These are phyloP conservation scores for Cancer borealis DNA, from an alignment of 2,888 invertebrate genomes.

Conservation along the genomic window DNA sequence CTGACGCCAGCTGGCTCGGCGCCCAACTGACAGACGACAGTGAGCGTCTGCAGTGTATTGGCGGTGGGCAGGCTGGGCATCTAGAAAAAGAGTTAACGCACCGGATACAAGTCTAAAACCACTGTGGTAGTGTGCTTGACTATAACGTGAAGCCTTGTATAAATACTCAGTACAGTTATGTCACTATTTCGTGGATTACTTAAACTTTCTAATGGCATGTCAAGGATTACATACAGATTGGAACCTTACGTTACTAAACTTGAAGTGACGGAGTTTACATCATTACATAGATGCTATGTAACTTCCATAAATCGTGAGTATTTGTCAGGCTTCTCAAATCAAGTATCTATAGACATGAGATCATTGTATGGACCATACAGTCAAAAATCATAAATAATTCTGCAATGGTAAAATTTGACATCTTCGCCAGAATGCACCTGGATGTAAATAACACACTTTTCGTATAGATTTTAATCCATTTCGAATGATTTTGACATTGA, in stretches of 20 bases:
- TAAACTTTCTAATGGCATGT: neutral
- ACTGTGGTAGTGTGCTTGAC: neutral
- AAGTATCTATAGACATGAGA: neutral
- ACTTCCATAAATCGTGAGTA: constrained; percentile 21
- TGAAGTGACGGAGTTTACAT: neutral
- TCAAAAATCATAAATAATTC: too few relatives aligned
- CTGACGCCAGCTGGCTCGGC: neutral
- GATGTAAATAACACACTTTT: too few relatives aligned
- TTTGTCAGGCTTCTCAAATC: neutral
- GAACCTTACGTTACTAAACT: neutral
- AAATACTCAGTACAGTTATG: neutral
- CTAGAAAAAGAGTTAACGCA: neutral
- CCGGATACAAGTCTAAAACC: neutral
- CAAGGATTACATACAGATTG: neutral
- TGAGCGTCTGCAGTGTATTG: too few relatives aligned
- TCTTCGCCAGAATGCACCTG: too few relatives aligned
- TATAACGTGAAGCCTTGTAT: neutral
- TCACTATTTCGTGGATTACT: neutral
- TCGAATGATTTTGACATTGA: too few relatives aligned
- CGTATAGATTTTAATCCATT: too few relatives aligned
- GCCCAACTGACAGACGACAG: neutral
- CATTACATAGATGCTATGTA: neutral
- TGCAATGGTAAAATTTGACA: too few relatives aligned
- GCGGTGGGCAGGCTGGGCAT: too few relatives aligned
- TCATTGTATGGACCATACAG: too few relatives aligned